phyloP scores from a whole-genome alignment of 1,140 invertebrate species.

The Rhopalosiphum maidis region DNA sequence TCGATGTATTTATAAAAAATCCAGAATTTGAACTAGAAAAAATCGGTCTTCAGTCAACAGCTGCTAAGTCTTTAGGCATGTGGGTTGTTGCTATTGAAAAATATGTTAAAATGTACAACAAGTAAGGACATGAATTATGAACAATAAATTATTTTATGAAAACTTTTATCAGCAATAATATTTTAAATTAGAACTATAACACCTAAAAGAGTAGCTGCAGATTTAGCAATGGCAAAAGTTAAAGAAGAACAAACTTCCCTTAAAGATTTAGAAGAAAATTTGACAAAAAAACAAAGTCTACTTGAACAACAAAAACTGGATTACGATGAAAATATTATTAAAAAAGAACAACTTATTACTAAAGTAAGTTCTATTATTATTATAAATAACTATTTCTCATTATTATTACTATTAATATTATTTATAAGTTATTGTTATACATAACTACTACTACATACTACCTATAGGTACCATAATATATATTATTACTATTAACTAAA shows the following conservation, averaged over 20 bases:
- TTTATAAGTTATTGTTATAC: neutral
- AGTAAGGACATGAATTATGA: slow-evolving; percentile 64
- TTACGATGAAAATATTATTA: neutral
- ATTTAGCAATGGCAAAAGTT: slow-evolving; percentile 25
- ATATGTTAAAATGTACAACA: slow-evolving; percentile 84
- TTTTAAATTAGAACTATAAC: slow-evolving; percentile 1
- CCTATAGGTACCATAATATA: no score
- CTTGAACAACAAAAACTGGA: slow-evolving; percentile 25
- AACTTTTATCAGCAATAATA: no score
- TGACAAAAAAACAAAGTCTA: neutral
- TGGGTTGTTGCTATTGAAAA: slow-evolving; percentile 92
- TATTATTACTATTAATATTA: neutral
- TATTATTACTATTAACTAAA: no score
- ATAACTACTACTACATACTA: no score
- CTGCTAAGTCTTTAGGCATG: slow-evolving; percentile 84
- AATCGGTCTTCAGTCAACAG: slow-evolving; percentile 77
- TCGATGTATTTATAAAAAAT: slow-evolving; percentile 75
- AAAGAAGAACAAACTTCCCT: slow-evolving; percentile 26
- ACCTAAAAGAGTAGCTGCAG: neutral
- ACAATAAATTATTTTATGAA: neutral
- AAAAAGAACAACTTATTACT: slow-evolving; percentile 13
- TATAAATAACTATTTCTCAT: neutral
- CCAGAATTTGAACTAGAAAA: slow-evolving; percentile 86
- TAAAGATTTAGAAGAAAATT: neutral
- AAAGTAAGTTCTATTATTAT: slow-evolving; percentile 17